phyloP scores from a whole-genome alignment of 1,140 invertebrate genomes.

The Penaeus indicus region DNA sequence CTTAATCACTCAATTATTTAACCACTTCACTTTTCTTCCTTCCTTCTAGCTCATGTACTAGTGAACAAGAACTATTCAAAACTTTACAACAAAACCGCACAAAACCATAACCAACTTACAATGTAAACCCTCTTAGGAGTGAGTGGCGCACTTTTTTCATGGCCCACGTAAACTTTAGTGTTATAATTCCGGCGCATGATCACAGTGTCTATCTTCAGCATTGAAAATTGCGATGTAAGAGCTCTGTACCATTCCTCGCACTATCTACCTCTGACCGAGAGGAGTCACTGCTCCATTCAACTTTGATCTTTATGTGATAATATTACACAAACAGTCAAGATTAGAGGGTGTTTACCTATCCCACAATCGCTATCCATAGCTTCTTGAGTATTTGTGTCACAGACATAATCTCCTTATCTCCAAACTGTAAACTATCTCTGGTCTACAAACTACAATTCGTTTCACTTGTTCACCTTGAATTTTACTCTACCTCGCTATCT shows the following conservation, averaged over 20 bases:
- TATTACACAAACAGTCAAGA: too few relatives aligned
- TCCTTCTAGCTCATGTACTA: not conserved
- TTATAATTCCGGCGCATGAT: slow-evolving; percentile 32
- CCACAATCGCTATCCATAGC: too few relatives aligned
- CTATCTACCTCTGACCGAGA: not conserved
- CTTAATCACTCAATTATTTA: too few relatives aligned
- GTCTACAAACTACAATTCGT: too few relatives aligned
- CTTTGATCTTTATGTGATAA: too few relatives aligned
- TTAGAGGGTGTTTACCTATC: too few relatives aligned
- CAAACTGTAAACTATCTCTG: too few relatives aligned
- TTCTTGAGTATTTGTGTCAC: too few relatives aligned
- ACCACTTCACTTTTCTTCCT: not conserved
- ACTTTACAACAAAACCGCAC: not conserved
- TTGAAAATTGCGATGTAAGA: not conserved
- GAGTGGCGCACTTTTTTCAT: not conserved
- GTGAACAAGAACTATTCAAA: not conserved
- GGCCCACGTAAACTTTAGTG: not conserved
- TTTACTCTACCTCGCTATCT: too few relatives aligned
- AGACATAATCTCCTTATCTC: too few relatives aligned
- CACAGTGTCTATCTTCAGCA: slow-evolving; percentile 45
- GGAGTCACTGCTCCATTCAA: not conserved
- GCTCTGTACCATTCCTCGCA: not conserved
- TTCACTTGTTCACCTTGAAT: too few relatives aligned
- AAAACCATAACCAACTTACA: slow-evolving; percentile 6
- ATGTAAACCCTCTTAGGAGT: not conserved